Conservation (phyloP, 2,113 vertebrate genomes). For the Perca flavescens region DNA sequence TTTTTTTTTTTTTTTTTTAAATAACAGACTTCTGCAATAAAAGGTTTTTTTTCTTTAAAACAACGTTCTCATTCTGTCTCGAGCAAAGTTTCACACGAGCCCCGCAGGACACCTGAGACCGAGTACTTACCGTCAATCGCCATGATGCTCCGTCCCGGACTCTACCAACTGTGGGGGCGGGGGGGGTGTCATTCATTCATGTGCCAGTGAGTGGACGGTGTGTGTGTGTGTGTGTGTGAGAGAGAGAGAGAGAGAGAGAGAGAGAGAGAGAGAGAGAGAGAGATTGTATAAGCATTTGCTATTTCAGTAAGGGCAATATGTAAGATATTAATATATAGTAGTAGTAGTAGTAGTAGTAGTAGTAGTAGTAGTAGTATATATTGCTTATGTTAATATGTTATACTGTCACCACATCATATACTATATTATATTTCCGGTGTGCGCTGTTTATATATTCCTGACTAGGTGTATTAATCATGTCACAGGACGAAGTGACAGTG, state of each 20-base stretch:
- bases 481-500: no score
- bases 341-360: no score
- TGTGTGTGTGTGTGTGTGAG: conserved; percentile 23
- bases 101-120: conserved; percentile 79
- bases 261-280: background rate
- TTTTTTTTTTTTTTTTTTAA: background rate
- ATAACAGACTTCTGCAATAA: fast-evolving
- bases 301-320: background rate
- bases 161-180: conserved; percentile 78
- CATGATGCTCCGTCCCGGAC: conserved; percentile 89
- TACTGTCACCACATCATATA: no score
- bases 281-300: background rate
- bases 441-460: no score
- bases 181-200: conserved; percentile 65
- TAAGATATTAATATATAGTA: background rate
- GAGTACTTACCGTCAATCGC: conserved; percentile 92
- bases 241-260: no score
- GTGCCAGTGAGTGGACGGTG: conserved; percentile 13
- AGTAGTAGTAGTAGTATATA: no score
- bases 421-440: no score
- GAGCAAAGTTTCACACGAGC: conserved; percentile 71
- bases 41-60: background rate
- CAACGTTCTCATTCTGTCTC: conserved; percentile 3
- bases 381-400: no score
- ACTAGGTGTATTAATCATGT: no score